phyloP scores from a whole-genome alignment of 2,797 vertebrate species.

The Salmo trutta region DNA sequence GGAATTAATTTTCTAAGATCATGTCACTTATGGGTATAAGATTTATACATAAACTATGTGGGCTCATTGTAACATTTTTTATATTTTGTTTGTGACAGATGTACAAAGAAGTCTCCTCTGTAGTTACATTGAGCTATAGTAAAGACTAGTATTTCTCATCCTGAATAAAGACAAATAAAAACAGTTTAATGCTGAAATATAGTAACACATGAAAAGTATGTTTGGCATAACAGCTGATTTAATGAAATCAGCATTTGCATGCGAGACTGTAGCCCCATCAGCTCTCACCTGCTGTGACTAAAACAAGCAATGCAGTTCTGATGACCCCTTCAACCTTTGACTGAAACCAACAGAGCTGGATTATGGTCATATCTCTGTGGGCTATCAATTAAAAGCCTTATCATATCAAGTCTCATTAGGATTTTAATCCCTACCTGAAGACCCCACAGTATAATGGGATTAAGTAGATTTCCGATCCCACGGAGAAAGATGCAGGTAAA shows the following conservation, averaged over 20 bases:
- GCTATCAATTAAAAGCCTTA: neutral
- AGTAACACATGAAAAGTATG: neutral
- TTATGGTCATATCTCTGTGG: slow-evolving; percentile 6
- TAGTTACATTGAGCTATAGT: neutral
- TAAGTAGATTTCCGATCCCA: neutral
- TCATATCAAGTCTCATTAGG: neutral
- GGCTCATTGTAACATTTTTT: neutral
- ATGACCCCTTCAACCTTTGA: neutral
- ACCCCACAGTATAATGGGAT: neutral
- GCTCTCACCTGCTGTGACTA: neutral
- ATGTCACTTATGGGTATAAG: neutral
- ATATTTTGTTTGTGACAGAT: neutral
- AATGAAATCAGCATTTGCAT: neutral
- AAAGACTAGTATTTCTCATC: neutral
- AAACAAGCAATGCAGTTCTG: slow-evolving; percentile 1
- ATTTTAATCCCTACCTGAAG: slow-evolving; percentile 6
- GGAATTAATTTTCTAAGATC: neutral
- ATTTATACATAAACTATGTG: neutral
- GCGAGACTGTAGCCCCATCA: neutral
- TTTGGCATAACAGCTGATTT: neutral
- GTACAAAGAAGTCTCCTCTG: neutral
- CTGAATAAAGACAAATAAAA: neutral
- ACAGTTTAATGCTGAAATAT: neutral
- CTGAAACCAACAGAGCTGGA: slow-evolving; percentile 3
- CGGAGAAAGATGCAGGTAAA: neutral